phyloP scores from a whole-genome alignment of 2,113 vertebrate species.

The Erinaceus europaeus region DNA sequence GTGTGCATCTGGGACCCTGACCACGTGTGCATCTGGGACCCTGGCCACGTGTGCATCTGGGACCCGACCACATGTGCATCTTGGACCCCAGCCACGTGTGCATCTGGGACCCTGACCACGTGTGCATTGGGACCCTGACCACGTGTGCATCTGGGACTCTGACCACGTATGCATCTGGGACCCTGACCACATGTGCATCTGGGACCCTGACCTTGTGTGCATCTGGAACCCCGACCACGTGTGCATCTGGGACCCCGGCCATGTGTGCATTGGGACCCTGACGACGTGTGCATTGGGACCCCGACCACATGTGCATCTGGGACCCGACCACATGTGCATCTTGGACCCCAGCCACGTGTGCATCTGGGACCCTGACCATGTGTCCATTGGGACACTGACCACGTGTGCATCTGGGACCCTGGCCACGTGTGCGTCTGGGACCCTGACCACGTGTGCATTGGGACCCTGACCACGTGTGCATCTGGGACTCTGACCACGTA shows the following conservation, averaged over 20 bases:
- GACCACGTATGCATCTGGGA: background rate
- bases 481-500: background rate
- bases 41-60: rapidly evolving
- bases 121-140: too few relatives aligned
- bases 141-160: rapidly evolving
- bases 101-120: background rate
- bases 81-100: too few relatives aligned
- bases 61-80: background rate
- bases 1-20: rapidly evolving
- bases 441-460: background rate
- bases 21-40: too few relatives aligned
- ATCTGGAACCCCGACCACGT: background rate
- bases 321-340: background rate
- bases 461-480: too few relatives aligned
- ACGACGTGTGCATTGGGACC: background rate
- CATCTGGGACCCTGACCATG: background rate
- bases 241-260: too few relatives aligned
- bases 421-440: rapidly evolving
- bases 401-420: rapidly evolving
- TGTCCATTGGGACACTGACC: too few relatives aligned
- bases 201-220: background rate
- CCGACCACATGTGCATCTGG: rapidly evolving
- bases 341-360: too few relatives aligned
- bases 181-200: rapidly evolving
- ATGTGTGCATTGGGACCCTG: rapidly evolving